Evolutionary conservation across 2,113 vertebrate species (phyloP).

Genomic region (Chlorocebus sabaeus): DNA sequence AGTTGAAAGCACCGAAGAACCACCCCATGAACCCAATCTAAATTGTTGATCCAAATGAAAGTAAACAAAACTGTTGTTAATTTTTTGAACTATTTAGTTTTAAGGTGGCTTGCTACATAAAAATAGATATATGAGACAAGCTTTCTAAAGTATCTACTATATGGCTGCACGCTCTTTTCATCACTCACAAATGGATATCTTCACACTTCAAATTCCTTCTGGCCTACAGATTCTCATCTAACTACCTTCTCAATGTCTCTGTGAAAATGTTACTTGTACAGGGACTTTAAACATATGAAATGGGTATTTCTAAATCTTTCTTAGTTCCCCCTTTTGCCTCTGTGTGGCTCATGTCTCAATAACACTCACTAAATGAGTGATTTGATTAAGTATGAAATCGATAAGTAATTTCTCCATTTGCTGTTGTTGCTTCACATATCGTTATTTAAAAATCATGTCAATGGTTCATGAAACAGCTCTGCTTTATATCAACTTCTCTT

Average conservation of each 20-base stretch:
- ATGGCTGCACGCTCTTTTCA: neutral
- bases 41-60: neutral
- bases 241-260: neutral
- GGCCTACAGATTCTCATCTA: neutral
- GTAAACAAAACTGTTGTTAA: neutral
- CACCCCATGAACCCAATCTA: neutral
- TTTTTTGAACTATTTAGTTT: neutral
- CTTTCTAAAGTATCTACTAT: neutral
- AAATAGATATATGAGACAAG: neutral
- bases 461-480: neutral
- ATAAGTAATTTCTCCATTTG: neutral
- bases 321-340: neutral
- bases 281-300: neutral
- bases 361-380: neutral
- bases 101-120: neutral
- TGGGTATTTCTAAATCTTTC: neutral
- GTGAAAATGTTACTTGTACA: neutral
- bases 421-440: neutral
- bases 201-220: neutral
- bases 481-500: neutral
- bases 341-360: neutral
- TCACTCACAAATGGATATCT: neutral
- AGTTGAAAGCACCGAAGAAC: neutral
- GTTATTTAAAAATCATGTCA: neutral
- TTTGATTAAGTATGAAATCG: neutral